Conservation (phyloP, 2,113 vertebrate genomes). For the Otus sunia region DNA sequence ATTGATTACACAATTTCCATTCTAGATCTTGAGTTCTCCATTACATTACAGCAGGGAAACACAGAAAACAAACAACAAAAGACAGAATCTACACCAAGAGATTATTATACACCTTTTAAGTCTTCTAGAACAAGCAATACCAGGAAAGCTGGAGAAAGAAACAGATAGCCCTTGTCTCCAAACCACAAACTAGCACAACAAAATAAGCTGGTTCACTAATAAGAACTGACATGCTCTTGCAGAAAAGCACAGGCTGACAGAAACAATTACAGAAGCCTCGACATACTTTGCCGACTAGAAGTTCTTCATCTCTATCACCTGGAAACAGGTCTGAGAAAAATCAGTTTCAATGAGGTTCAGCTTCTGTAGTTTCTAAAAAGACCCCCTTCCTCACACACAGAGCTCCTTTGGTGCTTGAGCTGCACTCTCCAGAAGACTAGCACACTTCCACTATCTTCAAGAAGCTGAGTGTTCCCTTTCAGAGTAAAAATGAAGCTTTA, state of each 20-base stretch:
- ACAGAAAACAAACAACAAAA: neutral
- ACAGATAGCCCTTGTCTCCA: neutral
- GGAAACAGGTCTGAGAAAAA: neutral
- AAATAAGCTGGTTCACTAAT: neutral
- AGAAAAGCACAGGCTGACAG: neutral
- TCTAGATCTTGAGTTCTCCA: neutral
- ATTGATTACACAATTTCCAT: neutral
- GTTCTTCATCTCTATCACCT: neutral
- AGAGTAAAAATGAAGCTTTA: neutral
- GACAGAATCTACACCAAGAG: neutral
- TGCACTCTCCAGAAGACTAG: neutral
- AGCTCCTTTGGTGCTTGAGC: neutral
- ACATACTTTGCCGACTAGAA: neutral
- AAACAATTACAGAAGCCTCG: neutral
- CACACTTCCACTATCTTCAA: neutral
- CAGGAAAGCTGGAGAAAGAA: neutral
- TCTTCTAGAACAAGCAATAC: neutral
- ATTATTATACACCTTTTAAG: neutral
- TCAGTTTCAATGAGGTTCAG: neutral
- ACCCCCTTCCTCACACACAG: neutral
- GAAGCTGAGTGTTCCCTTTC: neutral
- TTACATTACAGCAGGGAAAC: neutral
- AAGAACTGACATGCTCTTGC: neutral
- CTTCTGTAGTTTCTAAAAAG: neutral
- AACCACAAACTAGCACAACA: neutral